These are phyloP conservation scores for Mastacembelus armatus DNA, from an alignment of 2,797 vertebrate species.

Conservation along the genomic window DNA sequence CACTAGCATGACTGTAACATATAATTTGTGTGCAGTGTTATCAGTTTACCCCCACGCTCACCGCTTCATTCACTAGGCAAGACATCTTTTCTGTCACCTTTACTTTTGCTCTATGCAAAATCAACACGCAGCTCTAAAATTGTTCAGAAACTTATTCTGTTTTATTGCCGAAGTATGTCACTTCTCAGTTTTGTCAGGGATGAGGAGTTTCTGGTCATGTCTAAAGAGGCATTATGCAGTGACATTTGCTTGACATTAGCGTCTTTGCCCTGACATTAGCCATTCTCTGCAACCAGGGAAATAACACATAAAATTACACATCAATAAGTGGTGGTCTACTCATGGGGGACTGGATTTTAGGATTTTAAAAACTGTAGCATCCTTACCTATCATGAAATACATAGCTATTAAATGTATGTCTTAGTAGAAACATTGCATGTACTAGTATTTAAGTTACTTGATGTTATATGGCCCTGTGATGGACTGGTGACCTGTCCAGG, in stretches of 20 bases:
- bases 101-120: not conserved
- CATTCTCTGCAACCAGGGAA: conserved; percentile 39
- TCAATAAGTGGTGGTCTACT: conserved; percentile 40
- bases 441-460: too few species aligned
- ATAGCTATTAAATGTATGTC: not conserved
- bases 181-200: conserved; percentile 20
- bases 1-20: not conserved
- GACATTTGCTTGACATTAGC: conserved; percentile 76
- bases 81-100: not conserved
- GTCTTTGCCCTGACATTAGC: conserved; percentile 62
- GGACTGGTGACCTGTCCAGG: too few species aligned
- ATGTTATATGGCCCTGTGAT: too few species aligned
- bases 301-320: conserved; percentile 40
- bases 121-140: not conserved
- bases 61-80: too few species aligned
- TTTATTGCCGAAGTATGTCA: conserved; percentile 28
- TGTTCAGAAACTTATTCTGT: not conserved
- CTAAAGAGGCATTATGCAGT: conserved; percentile 62
- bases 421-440: too few species aligned
- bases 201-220: conserved; percentile 43
- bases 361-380: not conserved
- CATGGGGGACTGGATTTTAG: not conserved
- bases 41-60: too few species aligned
- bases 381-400: not conserved
- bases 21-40: too few species aligned